These are phyloP conservation scores for Psittacula cyanocephala DNA, from an alignment of 2,113 vertebrate genomes.

Conservation along the genomic window DNA sequence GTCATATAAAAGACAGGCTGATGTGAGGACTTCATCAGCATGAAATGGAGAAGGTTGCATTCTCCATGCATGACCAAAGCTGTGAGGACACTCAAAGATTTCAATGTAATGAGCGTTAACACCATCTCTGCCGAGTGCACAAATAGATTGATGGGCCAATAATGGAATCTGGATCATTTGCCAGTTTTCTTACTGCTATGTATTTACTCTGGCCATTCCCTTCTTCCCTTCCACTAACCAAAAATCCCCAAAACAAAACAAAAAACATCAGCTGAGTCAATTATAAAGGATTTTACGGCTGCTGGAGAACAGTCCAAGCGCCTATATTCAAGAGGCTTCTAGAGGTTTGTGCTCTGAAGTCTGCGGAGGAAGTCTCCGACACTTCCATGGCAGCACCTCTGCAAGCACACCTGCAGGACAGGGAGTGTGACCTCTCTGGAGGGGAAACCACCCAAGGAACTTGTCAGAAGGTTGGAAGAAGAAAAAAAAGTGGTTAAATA, in stretches of 20 bases:
- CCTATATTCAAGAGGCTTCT: background rate
- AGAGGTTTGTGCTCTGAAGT: background rate
- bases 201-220: background rate
- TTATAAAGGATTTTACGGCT: background rate
- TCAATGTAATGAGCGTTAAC: background rate
- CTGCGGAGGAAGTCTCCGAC: background rate
- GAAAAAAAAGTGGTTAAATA: background rate
- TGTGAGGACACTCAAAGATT: background rate
- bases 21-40: background rate
- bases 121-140: background rate
- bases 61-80: background rate
- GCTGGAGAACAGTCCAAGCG: background rate
- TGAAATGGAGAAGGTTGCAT: background rate
- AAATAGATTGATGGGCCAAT: background rate
- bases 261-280: background rate
- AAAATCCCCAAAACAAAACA: background rate
- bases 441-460: background rate
- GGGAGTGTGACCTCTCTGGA: background rate
- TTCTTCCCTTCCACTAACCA: background rate
- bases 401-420: background rate
- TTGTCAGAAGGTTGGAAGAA: background rate
- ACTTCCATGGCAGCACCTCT: accelerated
- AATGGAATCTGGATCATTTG: background rate
- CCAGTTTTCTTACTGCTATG: background rate
- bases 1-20: background rate